These are phyloP conservation scores for Drosophila repletoides DNA, from an alignment of 1,140 invertebrate species.

Conservation along the genomic window DNA sequence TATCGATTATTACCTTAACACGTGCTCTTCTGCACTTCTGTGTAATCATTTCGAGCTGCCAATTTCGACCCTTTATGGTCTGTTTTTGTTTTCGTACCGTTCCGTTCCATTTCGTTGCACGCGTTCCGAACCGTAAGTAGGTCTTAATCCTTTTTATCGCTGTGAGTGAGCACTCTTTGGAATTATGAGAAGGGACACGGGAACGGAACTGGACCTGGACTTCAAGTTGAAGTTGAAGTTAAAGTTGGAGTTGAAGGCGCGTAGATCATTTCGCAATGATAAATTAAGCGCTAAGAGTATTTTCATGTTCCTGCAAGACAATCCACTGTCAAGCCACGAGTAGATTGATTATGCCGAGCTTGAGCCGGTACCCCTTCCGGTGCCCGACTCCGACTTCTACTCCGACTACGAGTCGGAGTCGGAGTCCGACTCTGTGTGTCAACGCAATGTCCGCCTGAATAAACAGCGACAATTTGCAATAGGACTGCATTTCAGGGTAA, in stretches of 20 bases:
- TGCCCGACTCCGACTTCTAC: neutral
- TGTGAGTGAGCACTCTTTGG: conserved; percentile 45
- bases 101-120: conserved; percentile 52
- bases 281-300: conserved; percentile 82
- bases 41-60: conserved; percentile 65
- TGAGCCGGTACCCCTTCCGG: conserved; percentile 5
- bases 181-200: conserved; percentile 7
- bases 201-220: neutral
- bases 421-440: conserved; percentile 35
- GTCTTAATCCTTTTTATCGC: conserved; percentile 77
- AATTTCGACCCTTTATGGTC: conserved; percentile 47
- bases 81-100: conserved; percentile 1
- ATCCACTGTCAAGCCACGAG: conserved; percentile 73
- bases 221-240: conserved; percentile 5
- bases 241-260: conserved; percentile 28
- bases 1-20: conserved; percentile 53
- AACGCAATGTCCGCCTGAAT: conserved; percentile 62
- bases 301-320: conserved; percentile 78
- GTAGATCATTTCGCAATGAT: conserved; percentile 81
- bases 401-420: no score
- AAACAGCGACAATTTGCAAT: conserved; percentile 69
- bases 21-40: conserved; percentile 59
- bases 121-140: conserved; percentile 30
- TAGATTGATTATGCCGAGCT: conserved; percentile 75
- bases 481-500: conserved; percentile 53